Conservation (phyloP, 1,140 invertebrate genomes). For the Drosophila jambulina region DNA sequence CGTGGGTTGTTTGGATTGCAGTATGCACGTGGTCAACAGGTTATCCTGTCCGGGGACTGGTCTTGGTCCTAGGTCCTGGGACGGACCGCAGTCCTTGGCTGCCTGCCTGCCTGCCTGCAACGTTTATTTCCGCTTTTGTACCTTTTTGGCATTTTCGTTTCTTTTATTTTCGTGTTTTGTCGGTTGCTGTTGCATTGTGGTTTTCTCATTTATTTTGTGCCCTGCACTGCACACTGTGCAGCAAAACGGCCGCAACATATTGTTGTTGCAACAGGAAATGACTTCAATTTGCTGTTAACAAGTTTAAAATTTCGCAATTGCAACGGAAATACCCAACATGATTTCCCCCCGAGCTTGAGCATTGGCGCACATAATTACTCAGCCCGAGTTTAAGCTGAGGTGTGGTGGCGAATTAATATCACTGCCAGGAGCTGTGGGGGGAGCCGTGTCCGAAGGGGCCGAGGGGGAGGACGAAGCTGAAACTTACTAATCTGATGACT, state of each 20-base stretch:
- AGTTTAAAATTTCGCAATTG: slow-evolving; percentile 83
- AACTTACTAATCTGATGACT: slow-evolving; percentile 51
- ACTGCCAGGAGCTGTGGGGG: background rate
- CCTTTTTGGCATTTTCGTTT: slow-evolving; percentile 81
- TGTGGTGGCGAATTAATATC: slow-evolving; percentile 34
- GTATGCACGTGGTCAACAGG: slow-evolving; percentile 82
- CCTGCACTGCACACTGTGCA: slow-evolving; percentile 25
- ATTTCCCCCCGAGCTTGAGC: slow-evolving; percentile 66
- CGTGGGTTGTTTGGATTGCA: slow-evolving; percentile 64
- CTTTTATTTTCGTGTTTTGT: slow-evolving; percentile 39
- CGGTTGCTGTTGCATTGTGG: slow-evolving; percentile 67
- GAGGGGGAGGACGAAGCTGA: slow-evolving; percentile 13
- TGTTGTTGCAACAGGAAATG: slow-evolving; percentile 76
- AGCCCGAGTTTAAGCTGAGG: slow-evolving; percentile 22
- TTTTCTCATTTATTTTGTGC: slow-evolving; percentile 79
- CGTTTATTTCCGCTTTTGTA: slow-evolving; percentile 83
- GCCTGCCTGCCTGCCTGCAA: slow-evolving; percentile 60
- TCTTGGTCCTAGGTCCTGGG: slow-evolving; percentile 40
- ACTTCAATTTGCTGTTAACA: slow-evolving; percentile 83
- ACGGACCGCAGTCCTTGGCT: slow-evolving; percentile 27
- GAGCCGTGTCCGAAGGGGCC: background rate
- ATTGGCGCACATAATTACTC: slow-evolving; percentile 79
- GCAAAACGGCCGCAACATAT: slow-evolving; percentile 57
- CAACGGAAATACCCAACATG: slow-evolving; percentile 82
- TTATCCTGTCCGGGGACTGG: slow-evolving; percentile 68